phyloP scores from a whole-genome alignment of 2,888 invertebrate genomes.

The Therioaphis trifolii region DNA sequence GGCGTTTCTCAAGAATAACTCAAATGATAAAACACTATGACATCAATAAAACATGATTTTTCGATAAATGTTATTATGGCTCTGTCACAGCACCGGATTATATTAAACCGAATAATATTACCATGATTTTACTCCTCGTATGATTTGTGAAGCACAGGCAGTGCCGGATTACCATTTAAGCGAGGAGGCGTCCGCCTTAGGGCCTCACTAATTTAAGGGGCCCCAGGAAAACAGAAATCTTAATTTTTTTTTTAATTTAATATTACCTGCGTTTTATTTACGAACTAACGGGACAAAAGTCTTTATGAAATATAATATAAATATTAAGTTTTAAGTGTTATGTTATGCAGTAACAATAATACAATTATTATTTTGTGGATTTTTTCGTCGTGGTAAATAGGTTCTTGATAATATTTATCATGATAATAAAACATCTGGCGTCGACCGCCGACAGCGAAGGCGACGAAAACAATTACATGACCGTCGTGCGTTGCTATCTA shows the following conservation, averaged over 20 bases:
- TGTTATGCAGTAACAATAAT: conserved; percentile 2
- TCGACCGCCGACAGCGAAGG: background rate
- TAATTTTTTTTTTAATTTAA: background rate
- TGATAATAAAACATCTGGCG: background rate
- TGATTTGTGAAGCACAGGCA: too few species aligned
- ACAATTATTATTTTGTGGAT: background rate
- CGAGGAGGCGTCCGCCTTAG: background rate
- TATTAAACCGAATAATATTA: too few species aligned
- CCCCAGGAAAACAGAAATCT: background rate
- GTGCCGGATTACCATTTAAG: background rate
- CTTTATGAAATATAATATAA: conserved; percentile 8
- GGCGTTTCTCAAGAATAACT: too few species aligned
- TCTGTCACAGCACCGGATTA: too few species aligned
- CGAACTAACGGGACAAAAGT: background rate
- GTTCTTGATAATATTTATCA: background rate
- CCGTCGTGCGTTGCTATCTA: too few species aligned
- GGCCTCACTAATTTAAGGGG: background rate
- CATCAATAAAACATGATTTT: too few species aligned
- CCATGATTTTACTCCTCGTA: too few species aligned
- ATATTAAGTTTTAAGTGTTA: background rate
- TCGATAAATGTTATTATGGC: too few species aligned
- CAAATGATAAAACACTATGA: too few species aligned
- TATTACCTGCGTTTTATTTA: background rate
- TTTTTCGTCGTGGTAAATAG: background rate
- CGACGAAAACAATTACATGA: too few species aligned